Base-by-base conservation (phyloP, 2,113 vertebrate species). In the Steatornis caripensis region DNA sequence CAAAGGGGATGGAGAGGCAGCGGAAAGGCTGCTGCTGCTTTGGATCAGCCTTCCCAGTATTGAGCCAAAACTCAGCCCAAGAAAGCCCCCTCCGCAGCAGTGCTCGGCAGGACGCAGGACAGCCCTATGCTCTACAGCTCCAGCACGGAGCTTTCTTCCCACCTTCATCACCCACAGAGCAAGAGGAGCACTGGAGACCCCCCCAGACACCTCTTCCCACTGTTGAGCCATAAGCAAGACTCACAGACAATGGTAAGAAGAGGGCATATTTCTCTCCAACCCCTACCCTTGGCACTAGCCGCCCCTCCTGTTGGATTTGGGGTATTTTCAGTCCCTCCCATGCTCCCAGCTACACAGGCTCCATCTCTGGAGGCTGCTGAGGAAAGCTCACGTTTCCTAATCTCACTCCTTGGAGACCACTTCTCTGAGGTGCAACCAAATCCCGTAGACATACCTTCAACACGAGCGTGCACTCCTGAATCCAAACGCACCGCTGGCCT, bases 381-480 rank as follows among this genome's bases (percentile, higher is more conserved):
- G 49, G 36, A 41, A 61, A 81, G 16, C 13, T 1, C 11, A 2
- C 3, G 0, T 37, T 72, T 77, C 78, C 15, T 60, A 54, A 36
- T 23, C 8, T 49, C 39, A 23, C 8, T 13, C 19, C 74, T 60
- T 65, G 61, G 39, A 65, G 24, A 55, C 5, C 49, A 41, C 18
- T 81, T 48, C 53, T 75, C 0, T 83, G 71, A 83, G 68, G 46
- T 32, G 10, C 36, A 32, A 37, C 12, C 49, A 30, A 5, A 71
- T 37, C 55, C 36, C 34, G 55, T 2, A 20, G n/a, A 30, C 26
- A 54, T 34, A 24, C 54, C 26, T 74, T 58, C 49, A n/a, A 36
- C 2, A 1, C 2, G 8, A 71, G 53, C 0, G 0, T 27, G 41
- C 30, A 7, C 24, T 54, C 48, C 65, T 49, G 60, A 51, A 60